Conservation (phyloP, 2,797 vertebrate genomes). For the Tauraco hartlaubi region DNA sequence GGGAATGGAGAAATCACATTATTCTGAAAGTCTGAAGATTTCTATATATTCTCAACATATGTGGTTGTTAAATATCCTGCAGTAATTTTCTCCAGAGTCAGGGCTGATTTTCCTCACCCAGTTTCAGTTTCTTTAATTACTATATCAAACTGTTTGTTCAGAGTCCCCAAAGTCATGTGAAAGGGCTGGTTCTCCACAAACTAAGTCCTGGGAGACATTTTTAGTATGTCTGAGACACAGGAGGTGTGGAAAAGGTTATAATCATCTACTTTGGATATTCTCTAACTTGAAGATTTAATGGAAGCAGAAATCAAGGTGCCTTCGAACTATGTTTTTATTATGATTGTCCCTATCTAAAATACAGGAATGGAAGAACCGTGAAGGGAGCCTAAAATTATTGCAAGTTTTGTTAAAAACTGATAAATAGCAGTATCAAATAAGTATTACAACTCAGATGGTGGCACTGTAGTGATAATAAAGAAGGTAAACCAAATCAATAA, state of each 20-base stretch:
- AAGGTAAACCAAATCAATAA: not conserved
- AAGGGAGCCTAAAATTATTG: not conserved
- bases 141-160: not conserved
- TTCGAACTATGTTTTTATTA: not conserved
- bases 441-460: not conserved
- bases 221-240: not conserved
- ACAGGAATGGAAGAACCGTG: not conserved
- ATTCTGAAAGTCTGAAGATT: not conserved
- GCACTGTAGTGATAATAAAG: not conserved
- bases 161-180: not conserved
- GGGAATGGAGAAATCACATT: not conserved
- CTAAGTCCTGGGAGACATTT: not conserved
- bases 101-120: not conserved
- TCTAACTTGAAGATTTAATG: not conserved
- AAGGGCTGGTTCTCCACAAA: not conserved
- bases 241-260: not conserved
- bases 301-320: not conserved
- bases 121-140: not conserved
- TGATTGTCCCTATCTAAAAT: not conserved
- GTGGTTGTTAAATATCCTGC: not conserved
- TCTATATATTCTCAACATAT: not conserved
- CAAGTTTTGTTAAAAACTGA: not conserved
- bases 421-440: not conserved
- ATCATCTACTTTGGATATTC: not conserved
- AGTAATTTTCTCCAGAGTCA: not conserved